These are phyloP conservation scores for Nomada hirtipes DNA, from an alignment of 2,888 invertebrate species.

Conservation along the genomic window DNA sequence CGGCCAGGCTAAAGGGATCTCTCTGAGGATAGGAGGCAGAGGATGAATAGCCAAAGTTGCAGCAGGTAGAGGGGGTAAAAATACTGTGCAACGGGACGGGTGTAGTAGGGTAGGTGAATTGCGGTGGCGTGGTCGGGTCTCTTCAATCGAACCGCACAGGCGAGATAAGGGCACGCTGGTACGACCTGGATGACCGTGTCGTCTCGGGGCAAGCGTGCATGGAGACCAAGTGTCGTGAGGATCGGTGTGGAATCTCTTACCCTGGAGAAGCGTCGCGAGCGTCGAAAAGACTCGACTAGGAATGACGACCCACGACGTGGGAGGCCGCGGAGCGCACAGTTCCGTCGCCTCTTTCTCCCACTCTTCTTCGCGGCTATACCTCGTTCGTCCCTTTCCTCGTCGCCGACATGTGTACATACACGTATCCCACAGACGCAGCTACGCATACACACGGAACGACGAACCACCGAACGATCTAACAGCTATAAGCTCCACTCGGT, in stretches of 20 bases:
- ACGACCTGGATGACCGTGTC: conserved; percentile 18
- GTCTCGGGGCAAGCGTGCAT: conserved; percentile 18
- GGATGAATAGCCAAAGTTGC: conserved; percentile 13
- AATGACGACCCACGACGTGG: conserved; percentile 75
- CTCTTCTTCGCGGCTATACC: conserved; percentile 30
- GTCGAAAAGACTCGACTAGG: conserved; percentile 72
- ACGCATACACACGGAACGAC: background rate
- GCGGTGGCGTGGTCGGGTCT: background rate
- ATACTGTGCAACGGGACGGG: background rate
- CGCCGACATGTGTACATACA: no score
- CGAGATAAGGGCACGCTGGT: background rate
- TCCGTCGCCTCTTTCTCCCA: conserved; percentile 59
- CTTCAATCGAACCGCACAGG: background rate
- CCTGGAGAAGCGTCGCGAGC: conserved; percentile 54
- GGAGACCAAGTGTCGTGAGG: conserved; percentile 5
- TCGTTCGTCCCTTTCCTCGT: conserved; percentile 55
- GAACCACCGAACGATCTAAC: conserved; percentile 33
- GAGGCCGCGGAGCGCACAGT: conserved; percentile 64
- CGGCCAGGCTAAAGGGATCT: conserved; percentile 24
- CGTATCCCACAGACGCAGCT: background rate
- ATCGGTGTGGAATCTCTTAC: conserved; percentile 11
- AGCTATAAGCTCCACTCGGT: conserved; percentile 30
- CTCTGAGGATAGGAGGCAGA: background rate
- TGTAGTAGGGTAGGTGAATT: background rate
- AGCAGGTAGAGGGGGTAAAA: background rate